Percentiles rank a stretch among this genome's conserved stretches.
Evolutionary conservation across 2,797 vertebrate species (phyloP).

Genomic region (Ammospiza maritima): DNA sequence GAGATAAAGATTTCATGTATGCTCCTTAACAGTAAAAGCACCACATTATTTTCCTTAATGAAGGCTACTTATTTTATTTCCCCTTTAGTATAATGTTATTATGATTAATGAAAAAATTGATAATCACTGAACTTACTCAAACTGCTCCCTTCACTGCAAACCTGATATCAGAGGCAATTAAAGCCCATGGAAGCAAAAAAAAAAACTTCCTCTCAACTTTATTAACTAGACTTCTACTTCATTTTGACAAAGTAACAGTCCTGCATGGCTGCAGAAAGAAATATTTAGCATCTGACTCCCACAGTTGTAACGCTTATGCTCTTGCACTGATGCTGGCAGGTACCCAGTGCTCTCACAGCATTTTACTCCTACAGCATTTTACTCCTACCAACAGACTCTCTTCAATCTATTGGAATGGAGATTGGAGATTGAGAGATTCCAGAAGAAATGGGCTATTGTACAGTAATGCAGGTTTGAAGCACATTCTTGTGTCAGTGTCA

Average conservation of each 20-base stretch:
- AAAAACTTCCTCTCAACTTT: not conserved
- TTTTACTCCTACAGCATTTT: not conserved
- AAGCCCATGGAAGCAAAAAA: not conserved
- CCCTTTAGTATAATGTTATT: not conserved
- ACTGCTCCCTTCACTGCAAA: not conserved
- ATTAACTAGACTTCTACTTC: not conserved
- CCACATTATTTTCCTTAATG: not conserved
- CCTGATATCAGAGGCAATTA: not conserved
- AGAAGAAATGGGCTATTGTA: not conserved
- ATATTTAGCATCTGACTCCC: not conserved
- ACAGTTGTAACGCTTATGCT: not conserved
- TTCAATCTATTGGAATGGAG: not conserved
- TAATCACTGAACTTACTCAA: not conserved
- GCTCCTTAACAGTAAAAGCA: not conserved
- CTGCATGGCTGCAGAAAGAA: not conserved
- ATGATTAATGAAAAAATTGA: not conserved
- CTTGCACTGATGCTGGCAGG: not conserved
- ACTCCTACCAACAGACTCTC: not conserved
- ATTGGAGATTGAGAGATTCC: not conserved
- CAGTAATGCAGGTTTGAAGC: not conserved
- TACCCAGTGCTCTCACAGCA: fast-evolving
- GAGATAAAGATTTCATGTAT: not conserved
- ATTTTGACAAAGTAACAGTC: not conserved
- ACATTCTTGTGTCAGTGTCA: not conserved
- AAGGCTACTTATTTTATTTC: not conserved